phyloP scores from a whole-genome alignment of 2,113 vertebrate genomes.

The Mohoua ochrocephala region DNA sequence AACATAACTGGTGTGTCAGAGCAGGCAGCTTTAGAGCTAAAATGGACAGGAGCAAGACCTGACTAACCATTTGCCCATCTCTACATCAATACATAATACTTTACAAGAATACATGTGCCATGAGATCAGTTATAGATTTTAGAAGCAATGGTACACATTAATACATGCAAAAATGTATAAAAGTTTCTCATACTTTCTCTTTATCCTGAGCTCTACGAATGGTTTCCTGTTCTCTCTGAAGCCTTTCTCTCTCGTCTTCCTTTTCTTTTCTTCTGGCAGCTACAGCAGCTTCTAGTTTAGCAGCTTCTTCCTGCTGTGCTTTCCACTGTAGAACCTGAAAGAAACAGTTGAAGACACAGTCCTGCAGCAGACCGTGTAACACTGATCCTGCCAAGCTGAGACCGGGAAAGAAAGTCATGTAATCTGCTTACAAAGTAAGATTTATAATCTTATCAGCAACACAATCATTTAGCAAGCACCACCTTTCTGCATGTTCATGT shows the following conservation, averaged over 20 bases:
- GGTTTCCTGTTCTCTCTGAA: slow-evolving; percentile 74
- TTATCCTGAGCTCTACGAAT: slow-evolving; percentile 77
- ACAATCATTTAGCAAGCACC: background rate
- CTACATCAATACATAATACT: background rate
- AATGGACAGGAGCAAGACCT: background rate
- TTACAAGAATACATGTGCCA: background rate
- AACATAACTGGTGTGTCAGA: background rate
- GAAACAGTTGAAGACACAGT: background rate
- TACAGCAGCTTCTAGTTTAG: slow-evolving; percentile 80
- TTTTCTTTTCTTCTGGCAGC: slow-evolving; percentile 77
- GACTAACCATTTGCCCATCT: background rate
- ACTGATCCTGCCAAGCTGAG: background rate
- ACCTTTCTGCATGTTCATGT: fast-evolving
- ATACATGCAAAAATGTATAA: background rate
- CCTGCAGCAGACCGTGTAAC: background rate
- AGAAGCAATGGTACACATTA: background rate
- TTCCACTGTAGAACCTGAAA: slow-evolving; percentile 85
- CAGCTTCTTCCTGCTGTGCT: slow-evolving; percentile 83
- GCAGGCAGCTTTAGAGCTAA: background rate
- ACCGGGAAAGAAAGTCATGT: background rate
- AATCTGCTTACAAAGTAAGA: background rate
- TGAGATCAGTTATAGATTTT: background rate
- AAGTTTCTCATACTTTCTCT: slow-evolving; percentile 65
- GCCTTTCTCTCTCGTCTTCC: slow-evolving; percentile 74
- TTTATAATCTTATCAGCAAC: background rate